phyloP scores from a whole-genome alignment of 2,113 vertebrate genomes.

The Microtus oregoni region DNA sequence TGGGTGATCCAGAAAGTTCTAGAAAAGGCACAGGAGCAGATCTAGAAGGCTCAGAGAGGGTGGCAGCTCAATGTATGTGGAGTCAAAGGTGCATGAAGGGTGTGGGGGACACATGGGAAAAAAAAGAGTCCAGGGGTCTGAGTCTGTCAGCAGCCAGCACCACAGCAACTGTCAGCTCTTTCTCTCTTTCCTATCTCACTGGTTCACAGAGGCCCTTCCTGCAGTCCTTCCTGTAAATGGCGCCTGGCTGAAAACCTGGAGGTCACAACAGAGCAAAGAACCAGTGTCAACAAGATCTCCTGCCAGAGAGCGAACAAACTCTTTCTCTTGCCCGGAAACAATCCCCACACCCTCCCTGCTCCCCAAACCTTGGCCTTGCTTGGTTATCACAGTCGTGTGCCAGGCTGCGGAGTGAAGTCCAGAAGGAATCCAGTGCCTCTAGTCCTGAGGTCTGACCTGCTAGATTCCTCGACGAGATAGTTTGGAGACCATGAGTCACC shows the following conservation, averaged over 20 bases:
- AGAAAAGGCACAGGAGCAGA: background rate
- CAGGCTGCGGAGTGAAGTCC: background rate
- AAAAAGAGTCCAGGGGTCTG: background rate
- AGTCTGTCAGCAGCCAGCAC: background rate
- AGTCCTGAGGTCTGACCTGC: background rate
- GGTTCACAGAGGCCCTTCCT: conserved; percentile 8
- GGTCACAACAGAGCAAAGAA: conserved; percentile 17
- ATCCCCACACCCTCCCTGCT: background rate
- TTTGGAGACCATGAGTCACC: conserved; percentile 9
- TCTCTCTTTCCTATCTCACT: background rate
- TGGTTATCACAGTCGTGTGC: background rate
- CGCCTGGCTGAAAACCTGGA: background rate
- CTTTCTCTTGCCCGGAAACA: conserved; percentile 14
- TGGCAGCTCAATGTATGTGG: background rate
- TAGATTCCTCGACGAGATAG: background rate
- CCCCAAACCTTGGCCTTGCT: background rate
- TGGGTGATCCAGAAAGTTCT: background rate
- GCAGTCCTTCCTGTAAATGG: conserved; percentile 31
- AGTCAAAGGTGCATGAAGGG: background rate
- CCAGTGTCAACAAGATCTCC: conserved; percentile 38
- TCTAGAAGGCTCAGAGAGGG: background rate
- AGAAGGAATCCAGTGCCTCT: background rate
- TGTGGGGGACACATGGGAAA: accelerated
- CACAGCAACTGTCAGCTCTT: background rate
- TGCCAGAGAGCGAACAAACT: conserved; percentile 18